A percentile compares a stretch with the other conserved stretches of the same genome.
phyloP scores from a whole-genome alignment of 2,113 vertebrate species.

The Gila orcuttii region DNA sequence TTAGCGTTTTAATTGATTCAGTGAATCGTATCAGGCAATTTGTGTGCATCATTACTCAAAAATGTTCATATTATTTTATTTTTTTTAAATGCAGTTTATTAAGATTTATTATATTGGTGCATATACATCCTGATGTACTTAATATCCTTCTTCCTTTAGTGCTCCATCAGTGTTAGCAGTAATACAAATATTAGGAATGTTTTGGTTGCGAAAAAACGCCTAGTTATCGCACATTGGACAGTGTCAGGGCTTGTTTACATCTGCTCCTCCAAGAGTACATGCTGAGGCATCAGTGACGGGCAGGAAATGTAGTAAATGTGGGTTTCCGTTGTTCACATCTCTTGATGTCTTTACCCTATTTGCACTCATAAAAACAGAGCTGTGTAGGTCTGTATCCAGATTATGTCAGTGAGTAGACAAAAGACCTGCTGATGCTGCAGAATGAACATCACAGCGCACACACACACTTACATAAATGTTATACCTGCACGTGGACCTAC shows the following conservation, averaged over 20 bases:
- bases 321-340: conserved; percentile 71
- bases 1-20: not conserved
- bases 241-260: conserved; percentile 52
- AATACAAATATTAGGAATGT: not conserved
- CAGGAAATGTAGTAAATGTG: conserved; percentile 80
- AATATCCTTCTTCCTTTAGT: not conserved
- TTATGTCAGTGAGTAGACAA: conserved; percentile 4
- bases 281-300: conserved; percentile 57
- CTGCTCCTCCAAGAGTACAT: conserved; percentile 34
- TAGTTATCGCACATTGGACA: not conserved
- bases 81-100: not conserved
- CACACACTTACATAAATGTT: conserved; percentile 5
- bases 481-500: not conserved
- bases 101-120: not conserved
- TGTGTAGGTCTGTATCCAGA: not conserved
- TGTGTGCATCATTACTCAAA: not conserved
- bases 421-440: conserved; percentile 3
- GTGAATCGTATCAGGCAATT: not conserved
- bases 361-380: conserved; percentile 1
- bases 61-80: not conserved
- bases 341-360: conserved; percentile 29
- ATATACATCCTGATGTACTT: not conserved
- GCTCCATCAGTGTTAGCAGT: not conserved
- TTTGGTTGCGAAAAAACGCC: not conserved
- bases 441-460: conserved; percentile 12